Base-by-base conservation (phyloP, 1,140 invertebrate genomes). In the Drosophila oshimai region DNA sequence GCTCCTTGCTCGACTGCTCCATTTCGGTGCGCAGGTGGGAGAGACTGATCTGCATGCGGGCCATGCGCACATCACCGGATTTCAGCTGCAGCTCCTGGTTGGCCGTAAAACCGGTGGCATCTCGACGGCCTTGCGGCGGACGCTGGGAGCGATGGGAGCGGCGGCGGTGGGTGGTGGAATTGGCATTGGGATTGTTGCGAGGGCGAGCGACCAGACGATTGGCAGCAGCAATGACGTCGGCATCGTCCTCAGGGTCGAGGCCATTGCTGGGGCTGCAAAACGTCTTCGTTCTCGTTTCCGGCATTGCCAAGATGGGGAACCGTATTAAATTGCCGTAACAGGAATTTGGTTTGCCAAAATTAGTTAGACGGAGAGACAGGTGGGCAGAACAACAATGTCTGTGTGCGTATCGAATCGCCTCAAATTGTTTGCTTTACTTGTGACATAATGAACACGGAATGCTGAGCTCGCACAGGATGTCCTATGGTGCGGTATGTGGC, bases 11-110 rank as follows among this genome's bases (percentile, higher is more conserved):
- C 2, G 67, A 60, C 13, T 67, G 39, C 15, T 76, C 68, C 81
- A 87, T 87, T 41, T 77, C 76, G 22, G 46, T 54, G 9, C 61
- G 62, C 20, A 87, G 50, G 17, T 74, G 49, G 26, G 57, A 22
- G 10, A 87, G 39, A 24, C 58, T 45, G 28, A 77, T 45, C 54
- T 87, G 41, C 42, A 87, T 44, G 7, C 70, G 73, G 10, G 73
- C 68, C 51, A 87, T 58, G 0, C 73, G 72, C 41, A 87, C 29
- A 53, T 87, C 76, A 3, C 81, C 81, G 17, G 61, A 72, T 10
- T 57, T 79, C 3, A 86, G 58, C 17, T 57, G 79, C 22, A 76
- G 20, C 24, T 75, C 57, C 54, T 86, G 80, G 4, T 18, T 69
- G 28, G 39, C 20, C 33, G 76, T 73, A 31, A 86, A 65, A 22